Percentiles rank a stretch among this genome's conserved stretches.
phyloP scores from a whole-genome alignment of 35 echinoderm and acorn worm species.

The Ophioderma brevispina region DNA sequence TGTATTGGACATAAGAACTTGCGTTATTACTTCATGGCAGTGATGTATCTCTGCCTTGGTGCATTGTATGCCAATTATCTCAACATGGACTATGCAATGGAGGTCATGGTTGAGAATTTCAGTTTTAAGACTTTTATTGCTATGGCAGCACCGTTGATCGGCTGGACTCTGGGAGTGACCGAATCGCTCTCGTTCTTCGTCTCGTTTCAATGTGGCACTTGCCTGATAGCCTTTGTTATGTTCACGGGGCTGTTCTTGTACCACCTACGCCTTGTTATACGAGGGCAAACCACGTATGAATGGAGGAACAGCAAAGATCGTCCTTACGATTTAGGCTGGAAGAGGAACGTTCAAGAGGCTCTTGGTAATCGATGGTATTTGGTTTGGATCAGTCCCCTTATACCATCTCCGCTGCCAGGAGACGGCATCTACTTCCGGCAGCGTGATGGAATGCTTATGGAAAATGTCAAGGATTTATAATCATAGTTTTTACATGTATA shows the following conservation, averaged over 20 bases:
- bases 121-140: constrained; percentile 58
- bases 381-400: constrained; percentile 74
- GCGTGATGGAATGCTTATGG: background rate
- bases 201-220: constrained; percentile 88
- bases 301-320: constrained; percentile 50
- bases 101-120: constrained; percentile 44
- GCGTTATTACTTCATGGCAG: constrained; percentile 84
- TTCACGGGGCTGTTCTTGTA: constrained; percentile 60
- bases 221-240: constrained; percentile 51
- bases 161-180: constrained; percentile 75
- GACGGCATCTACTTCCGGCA: constrained; percentile 80
- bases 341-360: constrained; percentile 58
- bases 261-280: constrained; percentile 39
- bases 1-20: constrained; percentile 88
- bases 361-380: constrained; percentile 88
- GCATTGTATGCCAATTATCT: constrained; percentile 92
- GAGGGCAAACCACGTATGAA: constrained; percentile 85
- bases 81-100: constrained; percentile 82
- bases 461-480: constrained; percentile 69
- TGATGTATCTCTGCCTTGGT: constrained; percentile 62
- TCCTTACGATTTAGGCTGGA: constrained; percentile 69
- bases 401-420: constrained; percentile 80
- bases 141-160: constrained; percentile 66
- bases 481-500: no score
- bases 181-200: constrained; percentile 75